Percentiles rank a stretch among this genome's conserved stretches.
Evolutionary conservation across 2,113 vertebrate genomes (phyloP).

Genomic region (Heloderma charlesbogerti): DNA sequence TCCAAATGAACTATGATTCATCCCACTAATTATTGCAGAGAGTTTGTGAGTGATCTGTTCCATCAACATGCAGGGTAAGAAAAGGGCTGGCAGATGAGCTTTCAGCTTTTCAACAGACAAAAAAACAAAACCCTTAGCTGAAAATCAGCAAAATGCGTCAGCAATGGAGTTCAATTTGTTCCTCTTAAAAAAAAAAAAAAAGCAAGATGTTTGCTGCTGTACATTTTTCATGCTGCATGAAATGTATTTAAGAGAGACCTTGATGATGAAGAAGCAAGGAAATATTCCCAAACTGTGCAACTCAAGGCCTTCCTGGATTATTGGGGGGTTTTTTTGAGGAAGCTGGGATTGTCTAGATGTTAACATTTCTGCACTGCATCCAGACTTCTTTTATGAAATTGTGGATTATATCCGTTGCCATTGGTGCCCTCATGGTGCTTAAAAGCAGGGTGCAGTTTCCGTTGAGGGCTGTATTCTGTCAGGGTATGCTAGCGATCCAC

Average conservation of each 20-base stretch:
- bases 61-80: slow-evolving; percentile 36
- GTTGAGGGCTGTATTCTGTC: neutral
- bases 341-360: neutral
- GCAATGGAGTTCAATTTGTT: slow-evolving; percentile 18
- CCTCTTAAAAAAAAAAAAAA: slow-evolving; percentile 1
- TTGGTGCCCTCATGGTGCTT: neutral
- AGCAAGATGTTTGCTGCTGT: neutral
- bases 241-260: neutral
- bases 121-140: slow-evolving; percentile 5
- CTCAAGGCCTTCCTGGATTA: neutral
- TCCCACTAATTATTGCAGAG: slow-evolving; percentile 56
- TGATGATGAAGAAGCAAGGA: neutral
- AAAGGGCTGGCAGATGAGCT: neutral
- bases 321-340: neutral
- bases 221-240: neutral
- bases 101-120: slow-evolving; percentile 33
- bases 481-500: too few relatives aligned
- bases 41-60: slow-evolving; percentile 39
- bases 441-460: neutral
- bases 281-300: too few relatives aligned
- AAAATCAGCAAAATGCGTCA: slow-evolving; percentile 34
- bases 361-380: neutral
- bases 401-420: neutral
- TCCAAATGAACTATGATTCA: slow-evolving; percentile 68
- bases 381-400: neutral